Conservation (phyloP, 2,888 invertebrate genomes). For the Amblyjoppa fuscipennis region DNA sequence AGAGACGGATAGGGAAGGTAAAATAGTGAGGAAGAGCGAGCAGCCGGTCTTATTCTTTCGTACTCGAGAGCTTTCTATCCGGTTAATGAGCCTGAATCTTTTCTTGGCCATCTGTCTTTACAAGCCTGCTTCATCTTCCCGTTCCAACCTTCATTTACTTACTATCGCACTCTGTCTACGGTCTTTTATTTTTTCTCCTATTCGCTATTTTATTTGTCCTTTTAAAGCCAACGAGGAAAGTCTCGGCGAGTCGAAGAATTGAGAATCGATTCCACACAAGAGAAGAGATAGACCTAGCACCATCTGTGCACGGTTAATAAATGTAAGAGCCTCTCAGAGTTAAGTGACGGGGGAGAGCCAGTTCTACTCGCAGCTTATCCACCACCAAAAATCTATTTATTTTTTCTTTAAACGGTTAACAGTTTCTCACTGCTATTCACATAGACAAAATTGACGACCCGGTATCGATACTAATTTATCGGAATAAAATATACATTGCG, state of each 20-base stretch:
- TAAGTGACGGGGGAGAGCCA: neutral
- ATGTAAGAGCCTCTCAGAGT: neutral
- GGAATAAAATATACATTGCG: neutral
- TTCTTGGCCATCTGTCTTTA: constrained; percentile 73
- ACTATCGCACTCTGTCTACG: neutral
- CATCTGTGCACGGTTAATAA: neutral
- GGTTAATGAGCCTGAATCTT: constrained; percentile 76
- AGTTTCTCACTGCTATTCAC: neutral
- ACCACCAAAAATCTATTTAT: constrained; percentile 25
- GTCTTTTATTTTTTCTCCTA: neutral
- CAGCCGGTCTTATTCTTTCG: constrained; percentile 56
- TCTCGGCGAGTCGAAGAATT: neutral
- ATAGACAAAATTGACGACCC: neutral
- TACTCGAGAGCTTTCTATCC: constrained; percentile 63
- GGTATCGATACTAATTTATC: neutral
- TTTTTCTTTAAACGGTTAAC: neutral
- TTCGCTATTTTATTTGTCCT: neutral
- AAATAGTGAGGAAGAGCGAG: constrained; percentile 67
- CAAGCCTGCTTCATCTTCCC: constrained; percentile 47
- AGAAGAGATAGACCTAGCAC: neutral
- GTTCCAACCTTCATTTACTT: constrained; percentile 13
- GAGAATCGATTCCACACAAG: neutral
- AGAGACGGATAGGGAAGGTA: constrained; percentile 51
- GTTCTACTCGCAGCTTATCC: neutral
- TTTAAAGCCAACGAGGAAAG: neutral